Evolutionary conservation across 2,797 vertebrate species (phyloP).

Genomic region (Xerus rutilus): DNA sequence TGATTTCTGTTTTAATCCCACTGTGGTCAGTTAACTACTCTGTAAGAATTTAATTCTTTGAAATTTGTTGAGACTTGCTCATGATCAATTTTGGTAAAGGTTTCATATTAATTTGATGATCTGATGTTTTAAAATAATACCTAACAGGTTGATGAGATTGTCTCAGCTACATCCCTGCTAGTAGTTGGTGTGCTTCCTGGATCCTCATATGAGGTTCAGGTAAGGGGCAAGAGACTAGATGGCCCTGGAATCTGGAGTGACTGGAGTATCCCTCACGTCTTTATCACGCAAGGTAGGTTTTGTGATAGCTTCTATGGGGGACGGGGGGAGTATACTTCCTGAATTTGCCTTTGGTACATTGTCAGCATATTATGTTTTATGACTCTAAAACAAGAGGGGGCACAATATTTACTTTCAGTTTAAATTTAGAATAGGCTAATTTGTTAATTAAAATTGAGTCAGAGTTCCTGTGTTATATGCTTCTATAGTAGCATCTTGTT

Average conservation of each 20-base stretch:
- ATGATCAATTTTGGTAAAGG: neutral
- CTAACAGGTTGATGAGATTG: slow-evolving; percentile 86
- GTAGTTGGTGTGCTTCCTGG: slow-evolving; percentile 86
- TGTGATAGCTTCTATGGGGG: neutral
- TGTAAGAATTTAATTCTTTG: neutral
- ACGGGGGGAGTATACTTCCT: neutral
- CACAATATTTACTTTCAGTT: neutral
- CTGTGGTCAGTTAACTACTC: neutral
- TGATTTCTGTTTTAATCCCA: slow-evolving; percentile 2
- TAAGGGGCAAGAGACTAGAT: slow-evolving; percentile 87
- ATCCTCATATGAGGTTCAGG: slow-evolving; percentile 88
- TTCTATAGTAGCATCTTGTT: neutral
- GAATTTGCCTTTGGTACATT: neutral
- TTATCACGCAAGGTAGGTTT: slow-evolving; percentile 90
- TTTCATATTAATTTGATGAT: neutral
- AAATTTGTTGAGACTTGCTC: neutral
- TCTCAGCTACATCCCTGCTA: slow-evolving; percentile 83
- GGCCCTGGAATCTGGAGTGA: slow-evolving; percentile 92
- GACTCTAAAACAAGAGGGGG: neutral
- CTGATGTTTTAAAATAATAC: slow-evolving; percentile 41
- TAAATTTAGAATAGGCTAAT: neutral
- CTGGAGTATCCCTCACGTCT: slow-evolving; percentile 91
- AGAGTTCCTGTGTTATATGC: neutral
- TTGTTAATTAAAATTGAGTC: neutral
- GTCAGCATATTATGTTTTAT: neutral